A percentile compares a stretch with the other conserved stretches of the same genome.
Conservation (phyloP, 2,888 invertebrate species). For the Perithous albicinctus region DNA sequence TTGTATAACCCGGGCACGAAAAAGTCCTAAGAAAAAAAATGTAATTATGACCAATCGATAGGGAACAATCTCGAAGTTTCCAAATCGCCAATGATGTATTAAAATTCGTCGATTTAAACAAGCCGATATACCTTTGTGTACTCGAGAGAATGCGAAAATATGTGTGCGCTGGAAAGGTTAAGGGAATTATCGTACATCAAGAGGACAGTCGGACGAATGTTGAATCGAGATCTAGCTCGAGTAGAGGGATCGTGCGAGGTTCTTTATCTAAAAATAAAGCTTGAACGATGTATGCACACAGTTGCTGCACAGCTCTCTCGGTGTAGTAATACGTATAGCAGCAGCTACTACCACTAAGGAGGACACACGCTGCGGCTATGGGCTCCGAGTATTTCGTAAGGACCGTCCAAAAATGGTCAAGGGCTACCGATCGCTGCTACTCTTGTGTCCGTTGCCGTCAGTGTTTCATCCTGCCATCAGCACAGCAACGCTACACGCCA, state of each 20-base stretch:
- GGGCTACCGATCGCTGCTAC: slow-evolving; percentile 32
- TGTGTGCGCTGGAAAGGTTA: too few species aligned
- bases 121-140: too few species aligned
- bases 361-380: slow-evolving; percentile 9
- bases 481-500: not conserved
- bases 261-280: slow-evolving; percentile 63
- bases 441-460: slow-evolving; percentile 6
- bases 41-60: too few species aligned
- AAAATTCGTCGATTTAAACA: too few species aligned
- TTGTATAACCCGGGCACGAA: too few species aligned
- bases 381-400: slow-evolving; percentile 51
- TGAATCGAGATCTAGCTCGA: slow-evolving; percentile 53
- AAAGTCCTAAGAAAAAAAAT: too few species aligned
- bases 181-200: not conserved
- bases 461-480: not conserved
- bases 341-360: not conserved
- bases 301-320: not conserved
- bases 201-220: not conserved
- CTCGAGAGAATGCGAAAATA: too few species aligned
- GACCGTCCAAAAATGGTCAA: slow-evolving; percentile 59
- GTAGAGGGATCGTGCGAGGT: slow-evolving; percentile 40
- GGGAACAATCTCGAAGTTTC: too few species aligned
- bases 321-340: not conserved
- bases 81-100: too few species aligned
- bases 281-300: slow-evolving; percentile 6